These are phyloP conservation scores for Belgica antarctica DNA, from an alignment of 2,888 invertebrate genomes.

Conservation along the genomic window DNA sequence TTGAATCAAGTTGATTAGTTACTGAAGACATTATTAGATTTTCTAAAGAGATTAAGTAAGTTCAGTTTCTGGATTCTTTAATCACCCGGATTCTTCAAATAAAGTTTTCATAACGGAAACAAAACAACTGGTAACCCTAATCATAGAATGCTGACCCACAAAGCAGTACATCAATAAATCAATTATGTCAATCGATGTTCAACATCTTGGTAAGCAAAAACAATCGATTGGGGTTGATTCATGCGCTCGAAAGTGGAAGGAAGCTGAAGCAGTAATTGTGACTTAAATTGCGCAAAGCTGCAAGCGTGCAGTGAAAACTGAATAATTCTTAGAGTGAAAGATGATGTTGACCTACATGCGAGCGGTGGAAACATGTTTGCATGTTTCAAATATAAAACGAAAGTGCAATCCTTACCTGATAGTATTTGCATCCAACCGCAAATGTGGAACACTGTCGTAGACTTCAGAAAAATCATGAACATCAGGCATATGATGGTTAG, in stretches of 20 bases:
- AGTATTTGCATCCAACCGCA: constrained; percentile 95
- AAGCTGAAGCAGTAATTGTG: not conserved
- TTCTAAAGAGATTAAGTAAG: too few species aligned
- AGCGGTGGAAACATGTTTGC: constrained; percentile 42
- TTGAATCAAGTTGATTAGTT: too few species aligned
- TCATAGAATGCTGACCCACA: not conserved
- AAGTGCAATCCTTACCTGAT: constrained; percentile 68
- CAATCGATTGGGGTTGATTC: not conserved
- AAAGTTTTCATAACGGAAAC: too few species aligned
- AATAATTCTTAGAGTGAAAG: not conserved
- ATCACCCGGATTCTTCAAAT: too few species aligned
- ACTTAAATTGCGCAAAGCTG: not conserved
- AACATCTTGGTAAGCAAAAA: too few species aligned
- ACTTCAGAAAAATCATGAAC: constrained; percentile 89
- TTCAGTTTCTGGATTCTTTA: too few species aligned
- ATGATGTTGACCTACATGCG: constrained; percentile 23
- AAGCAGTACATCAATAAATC: too few species aligned
- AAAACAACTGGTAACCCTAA: not conserved
- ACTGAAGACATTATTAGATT: too few species aligned
- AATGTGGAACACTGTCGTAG: constrained; percentile 86
- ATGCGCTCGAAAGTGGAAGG: not conserved
- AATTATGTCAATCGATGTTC: too few species aligned
- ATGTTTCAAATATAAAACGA: constrained; percentile 40
- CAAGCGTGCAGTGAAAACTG: not conserved
- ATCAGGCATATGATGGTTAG: constrained; percentile 85